Evolutionary conservation across 2,797 vertebrate species (phyloP).

Genomic region (Spondyliosoma cantharus): DNA sequence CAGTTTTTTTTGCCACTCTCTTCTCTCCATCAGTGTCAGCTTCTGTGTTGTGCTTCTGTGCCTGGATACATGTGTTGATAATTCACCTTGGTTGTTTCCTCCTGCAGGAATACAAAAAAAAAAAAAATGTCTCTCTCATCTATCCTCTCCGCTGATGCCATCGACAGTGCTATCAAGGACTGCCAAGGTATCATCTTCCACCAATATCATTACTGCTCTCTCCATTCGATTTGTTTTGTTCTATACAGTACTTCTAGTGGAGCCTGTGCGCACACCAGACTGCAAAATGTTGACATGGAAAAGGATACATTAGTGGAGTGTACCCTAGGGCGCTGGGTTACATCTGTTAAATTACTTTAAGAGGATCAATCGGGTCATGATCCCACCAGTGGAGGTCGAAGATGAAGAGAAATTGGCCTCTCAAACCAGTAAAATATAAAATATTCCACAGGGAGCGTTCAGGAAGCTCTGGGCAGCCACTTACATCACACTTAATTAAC

Average conservation of each 20-base stretch:
- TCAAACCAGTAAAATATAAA: background rate
- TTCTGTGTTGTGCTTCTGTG: constrained; percentile 28
- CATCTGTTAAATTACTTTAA: background rate
- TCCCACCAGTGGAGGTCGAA: background rate
- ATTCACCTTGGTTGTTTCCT: constrained; percentile 74
- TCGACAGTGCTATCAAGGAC: constrained; percentile 93
- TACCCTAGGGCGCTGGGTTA: background rate
- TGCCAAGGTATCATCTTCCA: constrained; percentile 93
- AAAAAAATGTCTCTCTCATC: constrained; percentile 93
- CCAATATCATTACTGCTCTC: constrained; percentile 67
- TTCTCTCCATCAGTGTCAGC: constrained; percentile 18
- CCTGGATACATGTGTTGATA: constrained; percentile 68
- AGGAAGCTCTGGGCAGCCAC: background rate
- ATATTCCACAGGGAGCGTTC: background rate
- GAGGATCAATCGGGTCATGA: background rate
- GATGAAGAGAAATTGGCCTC: background rate
- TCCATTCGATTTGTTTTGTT: constrained; percentile 35
- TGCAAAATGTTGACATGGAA: background rate
- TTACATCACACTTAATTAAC: constrained; percentile 21
- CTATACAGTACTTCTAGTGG: constrained; percentile 13
- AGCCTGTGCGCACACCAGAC: background rate
- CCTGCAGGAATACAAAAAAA: constrained; percentile 83
- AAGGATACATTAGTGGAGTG: background rate
- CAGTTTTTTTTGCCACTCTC: background rate
- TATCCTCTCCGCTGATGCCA: constrained; percentile 91